Evolutionary conservation across 2,113 vertebrate species (phyloP).

Genomic region (Myxocyprinus asiaticus): DNA sequence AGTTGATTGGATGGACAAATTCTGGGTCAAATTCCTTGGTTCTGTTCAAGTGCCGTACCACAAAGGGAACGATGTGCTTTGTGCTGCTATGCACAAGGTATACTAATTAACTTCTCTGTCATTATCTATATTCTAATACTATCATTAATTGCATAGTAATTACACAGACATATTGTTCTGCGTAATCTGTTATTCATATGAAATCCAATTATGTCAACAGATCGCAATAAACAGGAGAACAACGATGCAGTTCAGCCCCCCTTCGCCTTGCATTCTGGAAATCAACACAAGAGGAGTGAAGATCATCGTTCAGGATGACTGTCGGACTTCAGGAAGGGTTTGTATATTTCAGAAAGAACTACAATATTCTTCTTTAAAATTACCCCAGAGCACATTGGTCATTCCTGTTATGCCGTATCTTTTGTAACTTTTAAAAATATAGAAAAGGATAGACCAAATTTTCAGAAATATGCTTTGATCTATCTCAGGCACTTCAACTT

Average conservation of each 20-base stretch:
- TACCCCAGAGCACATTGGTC: neutral
- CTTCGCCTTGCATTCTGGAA: conserved; percentile 86
- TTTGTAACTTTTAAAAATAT: too few species aligned
- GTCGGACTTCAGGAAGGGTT: conserved; percentile 70
- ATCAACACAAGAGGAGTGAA: conserved; percentile 90
- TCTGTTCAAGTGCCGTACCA: conserved; percentile 93
- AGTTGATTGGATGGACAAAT: conserved; percentile 84
- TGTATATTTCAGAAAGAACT: neutral
- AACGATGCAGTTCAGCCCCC: conserved; percentile 75
- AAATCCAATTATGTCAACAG: conserved; percentile 65
- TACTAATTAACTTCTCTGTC: neutral
- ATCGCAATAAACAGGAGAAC: conserved; percentile 85
- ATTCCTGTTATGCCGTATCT: too few species aligned
- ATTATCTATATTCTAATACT: neutral
- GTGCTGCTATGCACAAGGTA: conserved; percentile 97
- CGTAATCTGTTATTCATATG: neutral
- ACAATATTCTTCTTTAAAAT: neutral
- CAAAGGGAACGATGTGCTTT: conserved; percentile 90
- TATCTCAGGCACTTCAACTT: too few species aligned
- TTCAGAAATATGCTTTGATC: too few species aligned
- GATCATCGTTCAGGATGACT: conserved; percentile 76
- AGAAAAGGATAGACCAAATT: too few species aligned
- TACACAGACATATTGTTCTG: neutral
- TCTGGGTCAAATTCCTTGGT: conserved; percentile 89
- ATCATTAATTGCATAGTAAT: neutral